These are phyloP conservation scores for Harpagoxenus sublaevis DNA, from an alignment of 2,888 invertebrate species.

Conservation along the genomic window DNA sequence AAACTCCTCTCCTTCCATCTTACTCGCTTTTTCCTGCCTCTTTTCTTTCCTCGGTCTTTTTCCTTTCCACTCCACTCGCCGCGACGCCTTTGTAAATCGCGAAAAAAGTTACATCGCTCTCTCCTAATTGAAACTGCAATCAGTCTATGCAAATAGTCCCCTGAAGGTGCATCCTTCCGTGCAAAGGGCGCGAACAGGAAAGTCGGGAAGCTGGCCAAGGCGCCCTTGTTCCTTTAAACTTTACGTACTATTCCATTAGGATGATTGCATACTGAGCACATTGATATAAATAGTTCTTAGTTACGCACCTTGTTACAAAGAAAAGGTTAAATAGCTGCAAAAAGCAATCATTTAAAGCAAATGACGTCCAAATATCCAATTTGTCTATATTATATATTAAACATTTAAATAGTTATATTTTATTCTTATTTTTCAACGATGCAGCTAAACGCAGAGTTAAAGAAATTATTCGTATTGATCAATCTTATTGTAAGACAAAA, in stretches of 20 bases:
- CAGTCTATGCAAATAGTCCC: slow-evolving; percentile 52
- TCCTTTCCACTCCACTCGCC: slow-evolving; percentile 33
- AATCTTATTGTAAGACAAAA: not conserved
- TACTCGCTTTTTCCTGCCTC: slow-evolving; percentile 29
- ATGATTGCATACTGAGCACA: slow-evolving; percentile 48
- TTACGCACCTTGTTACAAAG: slow-evolving; percentile 33
- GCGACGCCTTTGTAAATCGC: slow-evolving; percentile 50
- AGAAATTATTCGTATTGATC: not conserved
- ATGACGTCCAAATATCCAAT: not conserved
- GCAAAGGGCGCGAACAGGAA: slow-evolving; percentile 51
- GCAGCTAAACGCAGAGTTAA: not conserved
- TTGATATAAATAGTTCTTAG: slow-evolving; percentile 49
- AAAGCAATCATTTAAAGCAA: slow-evolving; percentile 7
- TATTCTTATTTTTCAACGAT: not conserved
- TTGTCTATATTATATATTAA: not conserved
- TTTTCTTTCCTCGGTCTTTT: slow-evolving; percentile 14
- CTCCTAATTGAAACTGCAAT: slow-evolving; percentile 64
- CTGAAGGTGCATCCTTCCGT: slow-evolving; percentile 49
- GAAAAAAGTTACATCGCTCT: slow-evolving; percentile 55
- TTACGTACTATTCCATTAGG: slow-evolving; percentile 51
- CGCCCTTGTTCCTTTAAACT: slow-evolving; percentile 51
- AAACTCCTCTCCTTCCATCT: slow-evolving; percentile 41
- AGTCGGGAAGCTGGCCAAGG: slow-evolving; percentile 55
- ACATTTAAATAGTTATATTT: not conserved
- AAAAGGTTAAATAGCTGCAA: not conserved